Percentiles rank a stretch among this genome's conserved stretches.
Evolutionary conservation across 2,113 vertebrate species (phyloP).

Genomic region (Puffinus mauretanicus): DNA sequence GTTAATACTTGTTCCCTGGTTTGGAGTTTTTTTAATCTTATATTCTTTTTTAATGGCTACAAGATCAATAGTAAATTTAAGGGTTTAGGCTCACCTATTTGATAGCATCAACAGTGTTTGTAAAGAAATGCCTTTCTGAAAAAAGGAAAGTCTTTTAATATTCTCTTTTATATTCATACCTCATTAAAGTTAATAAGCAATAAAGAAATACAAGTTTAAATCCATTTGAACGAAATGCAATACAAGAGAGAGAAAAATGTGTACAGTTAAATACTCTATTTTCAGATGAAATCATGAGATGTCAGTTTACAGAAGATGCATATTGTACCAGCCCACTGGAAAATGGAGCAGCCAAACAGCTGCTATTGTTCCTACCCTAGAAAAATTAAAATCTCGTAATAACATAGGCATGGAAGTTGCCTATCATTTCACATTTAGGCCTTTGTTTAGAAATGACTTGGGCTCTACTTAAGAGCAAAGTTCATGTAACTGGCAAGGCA

Average conservation of each 20-base stretch:
- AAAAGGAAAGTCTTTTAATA: constrained; percentile 20
- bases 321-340: constrained; percentile 24
- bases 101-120: not conserved
- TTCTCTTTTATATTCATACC: constrained; percentile 11
- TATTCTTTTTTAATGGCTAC: not conserved
- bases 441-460: constrained; percentile 71
- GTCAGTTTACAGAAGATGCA: not conserved
- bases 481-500: constrained; percentile 72
- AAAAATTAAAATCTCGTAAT: constrained; percentile 75
- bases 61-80: not conserved
- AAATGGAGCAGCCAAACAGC: constrained; percentile 54
- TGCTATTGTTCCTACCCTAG: constrained; percentile 57
- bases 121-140: not conserved
- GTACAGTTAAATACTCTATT: not conserved
- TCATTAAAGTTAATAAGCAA: constrained; percentile 26
- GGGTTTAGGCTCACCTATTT: not conserved
- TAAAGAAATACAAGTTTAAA: constrained; percentile 23
- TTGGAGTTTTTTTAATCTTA: not conserved
- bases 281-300: constrained; percentile 35
- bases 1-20: not conserved
- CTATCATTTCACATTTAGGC: constrained; percentile 73
- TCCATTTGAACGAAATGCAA: not conserved
- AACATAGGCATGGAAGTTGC: constrained; percentile 74
- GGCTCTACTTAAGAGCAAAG: constrained; percentile 70
- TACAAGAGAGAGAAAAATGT: not conserved